These are phyloP conservation scores for Aphelenchoides besseyi DNA, from an alignment of 1,140 invertebrate genomes.

Conservation along the genomic window DNA sequence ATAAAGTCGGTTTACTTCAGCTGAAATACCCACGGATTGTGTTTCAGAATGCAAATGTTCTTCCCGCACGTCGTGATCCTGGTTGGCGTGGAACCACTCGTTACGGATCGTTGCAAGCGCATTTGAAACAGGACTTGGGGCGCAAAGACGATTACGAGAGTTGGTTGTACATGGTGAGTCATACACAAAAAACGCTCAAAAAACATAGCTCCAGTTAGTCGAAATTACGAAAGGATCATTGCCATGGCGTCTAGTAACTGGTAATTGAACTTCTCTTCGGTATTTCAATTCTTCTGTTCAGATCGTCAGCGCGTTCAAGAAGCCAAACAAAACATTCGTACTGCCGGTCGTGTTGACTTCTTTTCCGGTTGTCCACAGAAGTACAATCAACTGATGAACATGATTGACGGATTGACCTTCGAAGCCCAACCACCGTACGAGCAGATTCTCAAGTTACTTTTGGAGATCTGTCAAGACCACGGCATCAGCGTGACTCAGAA, in stretches of 20 bases:
- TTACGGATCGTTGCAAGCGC: constrained; percentile 33
- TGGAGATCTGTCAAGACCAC: constrained; percentile 22
- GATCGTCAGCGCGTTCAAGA: constrained; percentile 26
- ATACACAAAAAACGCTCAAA: neutral
- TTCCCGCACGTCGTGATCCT: constrained; percentile 24
- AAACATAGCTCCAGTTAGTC: constrained; percentile 9
- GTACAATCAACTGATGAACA: constrained; percentile 15
- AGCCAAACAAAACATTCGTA: neutral
- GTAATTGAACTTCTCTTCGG: neutral
- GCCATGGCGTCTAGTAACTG: constrained; percentile 29
- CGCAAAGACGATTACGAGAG: constrained; percentile 30
- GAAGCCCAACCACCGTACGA: constrained; percentile 23
- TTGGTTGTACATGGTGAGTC: constrained; percentile 30
- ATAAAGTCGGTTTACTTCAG: constrained; percentile 9
- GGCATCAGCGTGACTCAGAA: constrained; percentile 25
- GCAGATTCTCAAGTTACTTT: constrained; percentile 19
- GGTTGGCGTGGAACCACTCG: constrained; percentile 32
- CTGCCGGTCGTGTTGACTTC: constrained; percentile 28
- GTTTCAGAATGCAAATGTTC: constrained; percentile 21
- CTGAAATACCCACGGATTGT: neutral
- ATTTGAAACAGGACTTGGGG: constrained; percentile 25
- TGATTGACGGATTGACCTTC: constrained; percentile 26
- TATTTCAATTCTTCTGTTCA: neutral
- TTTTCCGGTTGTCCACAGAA: constrained; percentile 24
- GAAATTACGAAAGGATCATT: constrained; percentile 30